Evolutionary conservation across 2,888 invertebrate species (phyloP).

Genomic region (Cryptocephalus primarius): DNA sequence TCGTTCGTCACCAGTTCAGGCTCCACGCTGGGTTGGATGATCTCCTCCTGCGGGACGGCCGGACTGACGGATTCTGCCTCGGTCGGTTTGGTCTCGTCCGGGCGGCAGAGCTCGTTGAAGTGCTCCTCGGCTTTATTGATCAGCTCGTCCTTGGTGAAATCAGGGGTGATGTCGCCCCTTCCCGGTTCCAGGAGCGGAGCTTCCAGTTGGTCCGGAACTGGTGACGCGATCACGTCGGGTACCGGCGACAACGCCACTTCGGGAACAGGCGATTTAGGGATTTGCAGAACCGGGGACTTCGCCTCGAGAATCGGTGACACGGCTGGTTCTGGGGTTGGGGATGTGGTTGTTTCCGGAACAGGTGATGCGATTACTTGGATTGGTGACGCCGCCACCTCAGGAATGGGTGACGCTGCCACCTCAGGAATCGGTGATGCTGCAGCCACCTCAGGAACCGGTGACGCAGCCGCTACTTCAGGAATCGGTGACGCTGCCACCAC

Average conservation of each 20-base stretch:
- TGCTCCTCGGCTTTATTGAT: constrained; percentile 8
- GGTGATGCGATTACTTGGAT: not conserved
- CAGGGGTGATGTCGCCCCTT: not conserved
- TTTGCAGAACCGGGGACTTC: too few species aligned
- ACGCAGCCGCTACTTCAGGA: not conserved
- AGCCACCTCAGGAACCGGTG: not conserved
- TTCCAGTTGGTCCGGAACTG: constrained; percentile 4
- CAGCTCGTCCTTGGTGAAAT: constrained; percentile 8
- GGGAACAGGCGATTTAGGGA: constrained; percentile 1
- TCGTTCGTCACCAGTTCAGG: too few species aligned
- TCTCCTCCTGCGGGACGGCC: too few species aligned
- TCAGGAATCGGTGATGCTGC: constrained; percentile 4
- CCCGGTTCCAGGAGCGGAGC: not conserved
- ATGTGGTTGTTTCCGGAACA: constrained; percentile 3
- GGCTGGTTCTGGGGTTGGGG: constrained; percentile 4
- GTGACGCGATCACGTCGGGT: not conserved
- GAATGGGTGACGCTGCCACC: not conserved
- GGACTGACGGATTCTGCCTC: too few species aligned
- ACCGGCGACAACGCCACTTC: not conserved
- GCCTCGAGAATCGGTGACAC: constrained; percentile 7
- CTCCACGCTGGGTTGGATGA: too few species aligned
- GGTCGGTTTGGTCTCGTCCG: constrained; percentile 11
- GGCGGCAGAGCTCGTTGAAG: constrained; percentile 11
- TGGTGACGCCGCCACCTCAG: not conserved
- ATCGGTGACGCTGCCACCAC: constrained; percentile 1